These are phyloP conservation scores for Rhinoraja longicauda DNA, from an alignment of 2,797 vertebrate genomes.

Conservation along the genomic window DNA sequence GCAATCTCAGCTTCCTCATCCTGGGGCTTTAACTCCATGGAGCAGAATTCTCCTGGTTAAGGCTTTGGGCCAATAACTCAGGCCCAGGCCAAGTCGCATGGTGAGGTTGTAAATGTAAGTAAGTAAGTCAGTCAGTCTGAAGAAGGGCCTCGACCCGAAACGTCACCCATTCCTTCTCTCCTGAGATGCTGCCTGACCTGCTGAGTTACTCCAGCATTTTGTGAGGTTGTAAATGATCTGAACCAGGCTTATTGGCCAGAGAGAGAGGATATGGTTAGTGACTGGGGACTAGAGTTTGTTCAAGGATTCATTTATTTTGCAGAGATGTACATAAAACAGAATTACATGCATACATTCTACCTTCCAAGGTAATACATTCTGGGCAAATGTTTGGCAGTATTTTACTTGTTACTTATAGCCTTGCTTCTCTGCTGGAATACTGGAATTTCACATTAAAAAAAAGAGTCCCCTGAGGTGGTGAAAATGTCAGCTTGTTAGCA, in stretches of 20 bases:
- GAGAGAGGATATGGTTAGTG: not conserved
- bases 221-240: not conserved
- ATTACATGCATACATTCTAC: not conserved
- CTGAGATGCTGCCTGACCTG: too few species aligned
- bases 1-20: not conserved
- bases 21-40: not conserved
- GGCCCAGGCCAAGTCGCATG: not conserved
- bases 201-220: too few species aligned
- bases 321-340: not conserved
- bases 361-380: not conserved
- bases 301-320: not conserved
- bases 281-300: not conserved
- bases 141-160: too few species aligned
- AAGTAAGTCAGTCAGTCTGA: too few species aligned
- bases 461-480: not conserved
- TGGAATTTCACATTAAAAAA: not conserved
- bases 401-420: not conserved
- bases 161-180: too few species aligned
- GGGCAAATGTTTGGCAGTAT: not conserved
- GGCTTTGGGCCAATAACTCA: not conserved
- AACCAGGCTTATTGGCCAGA: not conserved
- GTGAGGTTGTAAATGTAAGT: not conserved
- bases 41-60: not conserved
- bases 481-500: slow-evolving; percentile 8
- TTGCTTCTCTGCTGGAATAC: not conserved